Base-by-base conservation (phyloP, 2,113 vertebrate genomes). In the Nothoprocta pentlandii region DNA sequence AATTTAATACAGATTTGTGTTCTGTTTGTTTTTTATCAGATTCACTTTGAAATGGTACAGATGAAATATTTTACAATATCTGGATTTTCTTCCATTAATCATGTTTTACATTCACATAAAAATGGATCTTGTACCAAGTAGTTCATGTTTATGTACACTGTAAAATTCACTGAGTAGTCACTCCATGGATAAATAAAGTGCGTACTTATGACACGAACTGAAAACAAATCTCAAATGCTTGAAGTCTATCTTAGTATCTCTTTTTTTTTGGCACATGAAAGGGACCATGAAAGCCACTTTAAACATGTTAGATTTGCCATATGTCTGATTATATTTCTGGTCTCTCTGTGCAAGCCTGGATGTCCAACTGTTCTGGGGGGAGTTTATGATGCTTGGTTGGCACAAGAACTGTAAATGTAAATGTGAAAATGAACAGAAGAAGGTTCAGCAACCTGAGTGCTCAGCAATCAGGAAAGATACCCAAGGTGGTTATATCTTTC, bases 71-170 rank as follows among this genome's bases (percentile, higher is more conserved):
- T 94, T 81, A 73, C 44, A 87, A 76, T 93, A 85, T 19, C 82
- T 79, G 61, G n/a, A 12, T 30, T 88, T 96, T 91, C 69, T 90
- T 95, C 92, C 73, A 84, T 88, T 70, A 71, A 61, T 75, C 53
- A 62, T 80, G 53, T 89, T 88, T 89, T 90, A 83, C 77, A 79
- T 64, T 88, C 80, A 53, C 58, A 76, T 92, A 78, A 95, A 97
- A 92, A 73, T 53, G 49, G 69, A 71, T 91, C 47, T 79, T 58
- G 74, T 77, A 93, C 77, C 77, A 83, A 80, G 87, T 53, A 87
- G 80, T 68, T 91, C 17, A 64, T 64, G 62, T 93, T 88, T 92
- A 90, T 53, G 73, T 71, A 76, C 21, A 5, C 58, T 84, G 83
- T 82, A 95, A 95, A 96, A 90, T 83, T 80, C 89, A 77, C 34